phyloP scores from a whole-genome alignment of 2,113 vertebrate species.

The Ictalurus furcatus region DNA sequence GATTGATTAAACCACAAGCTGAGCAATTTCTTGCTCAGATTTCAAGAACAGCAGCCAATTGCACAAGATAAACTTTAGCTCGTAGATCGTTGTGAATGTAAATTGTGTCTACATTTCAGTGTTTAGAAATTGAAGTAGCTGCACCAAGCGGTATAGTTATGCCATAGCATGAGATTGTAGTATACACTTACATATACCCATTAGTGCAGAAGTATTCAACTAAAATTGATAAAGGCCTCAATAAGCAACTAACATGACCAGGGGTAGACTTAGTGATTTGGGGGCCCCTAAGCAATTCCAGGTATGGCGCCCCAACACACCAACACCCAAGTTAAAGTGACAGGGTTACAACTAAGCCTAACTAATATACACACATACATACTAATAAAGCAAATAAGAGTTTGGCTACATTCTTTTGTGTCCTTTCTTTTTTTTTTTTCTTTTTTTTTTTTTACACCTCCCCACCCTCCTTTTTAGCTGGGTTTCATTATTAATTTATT shows the following conservation, averaged over 20 bases:
- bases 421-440: too few species aligned
- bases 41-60: not conserved
- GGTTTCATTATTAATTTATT: too few species aligned
- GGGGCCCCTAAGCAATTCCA: too few species aligned
- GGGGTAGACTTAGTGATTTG: too few species aligned
- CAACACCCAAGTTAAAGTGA: too few species aligned
- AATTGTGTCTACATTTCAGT: not conserved
- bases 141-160: not conserved
- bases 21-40: constrained; percentile 2
- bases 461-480: too few species aligned
- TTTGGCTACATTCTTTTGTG: too few species aligned
- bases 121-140: not conserved
- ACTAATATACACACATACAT: too few species aligned
- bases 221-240: not conserved
- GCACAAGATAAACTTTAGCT: constrained; percentile 10
- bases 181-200: not conserved
- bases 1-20: not conserved
- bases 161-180: not conserved
- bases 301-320: too few species aligned
- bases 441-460: too few species aligned
- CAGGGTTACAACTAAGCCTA: too few species aligned
- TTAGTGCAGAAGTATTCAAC: not conserved
- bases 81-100: not conserved
- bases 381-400: too few species aligned
- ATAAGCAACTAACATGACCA: not conserved